Evolutionary conservation across 2,888 invertebrate genomes (phyloP).

Genomic region (Acleris holmiana): DNA sequence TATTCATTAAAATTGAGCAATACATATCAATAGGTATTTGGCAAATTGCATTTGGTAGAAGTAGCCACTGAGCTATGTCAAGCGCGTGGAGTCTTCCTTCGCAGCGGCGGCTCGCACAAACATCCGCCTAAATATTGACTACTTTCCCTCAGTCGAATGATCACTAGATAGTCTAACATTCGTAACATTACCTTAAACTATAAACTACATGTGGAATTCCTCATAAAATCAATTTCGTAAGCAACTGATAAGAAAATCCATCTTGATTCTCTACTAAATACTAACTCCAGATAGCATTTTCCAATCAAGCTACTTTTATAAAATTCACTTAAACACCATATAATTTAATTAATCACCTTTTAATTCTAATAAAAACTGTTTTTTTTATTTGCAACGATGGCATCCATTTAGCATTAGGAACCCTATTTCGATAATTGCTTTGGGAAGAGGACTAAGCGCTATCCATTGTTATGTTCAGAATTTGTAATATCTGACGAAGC

Average conservation of each 20-base stretch:
- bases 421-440: neutral
- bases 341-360: slow-evolving; percentile 5
- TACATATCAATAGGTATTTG: neutral
- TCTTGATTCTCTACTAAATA: neutral
- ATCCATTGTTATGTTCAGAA: neutral
- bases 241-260: slow-evolving; percentile 1
- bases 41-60: neutral
- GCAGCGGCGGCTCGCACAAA: slow-evolving; percentile 60
- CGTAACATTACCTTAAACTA: neutral
- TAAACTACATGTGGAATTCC: no score
- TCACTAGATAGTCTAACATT: slow-evolving; percentile 5
- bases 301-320: neutral
- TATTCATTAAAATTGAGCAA: no score
- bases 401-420: no score
- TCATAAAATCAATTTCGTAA: neutral
- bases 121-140: slow-evolving; percentile 63
- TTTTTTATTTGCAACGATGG: no score
- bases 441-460: neutral
- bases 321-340: neutral
- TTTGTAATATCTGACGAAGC: neutral
- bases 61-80: slow-evolving; percentile 49
- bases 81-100: slow-evolving; percentile 63
- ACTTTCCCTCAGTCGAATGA: slow-evolving; percentile 26
- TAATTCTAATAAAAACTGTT: slow-evolving; percentile 9
- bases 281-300: no score